These are phyloP conservation scores for Denticeps clupeoides DNA, from an alignment of 2,797 vertebrate species.

Conservation along the genomic window DNA sequence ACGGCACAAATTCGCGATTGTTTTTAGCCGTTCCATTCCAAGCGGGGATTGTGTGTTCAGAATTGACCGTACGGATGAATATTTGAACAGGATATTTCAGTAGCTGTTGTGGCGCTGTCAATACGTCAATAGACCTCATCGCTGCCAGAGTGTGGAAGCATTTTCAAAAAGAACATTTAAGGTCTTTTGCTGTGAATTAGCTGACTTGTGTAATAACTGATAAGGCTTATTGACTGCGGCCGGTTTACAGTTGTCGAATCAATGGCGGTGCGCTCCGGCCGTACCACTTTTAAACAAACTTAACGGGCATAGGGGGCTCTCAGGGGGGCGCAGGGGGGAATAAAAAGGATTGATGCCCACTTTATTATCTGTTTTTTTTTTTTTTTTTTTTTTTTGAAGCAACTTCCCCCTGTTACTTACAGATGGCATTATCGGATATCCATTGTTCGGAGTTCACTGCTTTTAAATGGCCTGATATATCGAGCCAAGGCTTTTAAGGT, in stretches of 20 bases:
- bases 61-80: conserved; percentile 62
- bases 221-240: conserved; percentile 59
- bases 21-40: conserved; percentile 42
- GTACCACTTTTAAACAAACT: conserved; percentile 65
- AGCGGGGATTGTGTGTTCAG: conserved; percentile 40
- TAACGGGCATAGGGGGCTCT: conserved; percentile 48
- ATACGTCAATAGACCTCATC: conserved; percentile 69
- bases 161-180: conserved; percentile 68
- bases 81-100: conserved; percentile 70
- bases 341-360: conserved; percentile 70
- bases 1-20: conserved; percentile 15
- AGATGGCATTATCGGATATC: conserved; percentile 68
- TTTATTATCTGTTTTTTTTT: conserved; percentile 70
- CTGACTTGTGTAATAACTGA: conserved; percentile 69
- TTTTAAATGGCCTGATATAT: conserved; percentile 68
- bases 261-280: conserved; percentile 56
- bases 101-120: conserved; percentile 60
- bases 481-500: conserved; percentile 65
- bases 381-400: conserved; percentile 67
- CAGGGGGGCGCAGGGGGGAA: conserved; percentile 53
- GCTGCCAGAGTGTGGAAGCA: conserved; percentile 58
- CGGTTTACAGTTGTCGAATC: conserved; percentile 65
- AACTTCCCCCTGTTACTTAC: conserved; percentile 67
- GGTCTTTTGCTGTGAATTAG: conserved; percentile 68
- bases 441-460: conserved; percentile 65